These are phyloP conservation scores for Falco rusticolus DNA, from an alignment of 2,797 vertebrate genomes.

Conservation along the genomic window DNA sequence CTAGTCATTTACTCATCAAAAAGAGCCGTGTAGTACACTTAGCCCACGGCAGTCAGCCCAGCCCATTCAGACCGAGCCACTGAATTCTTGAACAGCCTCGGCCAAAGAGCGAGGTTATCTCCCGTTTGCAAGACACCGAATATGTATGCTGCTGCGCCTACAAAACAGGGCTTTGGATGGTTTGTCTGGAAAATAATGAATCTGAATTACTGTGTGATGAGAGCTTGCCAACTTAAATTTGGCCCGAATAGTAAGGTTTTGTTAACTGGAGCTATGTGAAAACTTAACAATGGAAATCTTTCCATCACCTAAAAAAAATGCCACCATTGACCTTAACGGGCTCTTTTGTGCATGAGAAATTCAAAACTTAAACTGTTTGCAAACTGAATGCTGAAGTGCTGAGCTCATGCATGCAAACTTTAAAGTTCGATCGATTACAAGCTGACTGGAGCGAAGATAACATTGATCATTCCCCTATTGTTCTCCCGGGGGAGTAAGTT, in stretches of 20 bases:
- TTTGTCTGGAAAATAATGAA: not conserved
- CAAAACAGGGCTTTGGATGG: not conserved
- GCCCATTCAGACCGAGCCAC: not conserved
- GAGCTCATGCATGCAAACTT: slow-evolving; percentile 26
- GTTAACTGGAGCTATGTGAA: not conserved
- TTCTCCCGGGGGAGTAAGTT: not conserved
- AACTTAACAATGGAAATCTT: slow-evolving; percentile 38
- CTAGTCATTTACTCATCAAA: not conserved
- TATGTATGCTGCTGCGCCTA: not conserved
- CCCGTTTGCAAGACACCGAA: not conserved
- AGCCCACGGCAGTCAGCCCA: not conserved
- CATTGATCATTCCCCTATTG: slow-evolving; percentile 13
- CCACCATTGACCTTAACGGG: not conserved
- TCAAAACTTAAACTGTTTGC: slow-evolving; percentile 45
- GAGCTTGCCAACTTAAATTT: not conserved
- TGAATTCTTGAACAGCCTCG: not conserved
- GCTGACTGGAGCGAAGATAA: slow-evolving; percentile 23
- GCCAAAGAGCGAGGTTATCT: not conserved
- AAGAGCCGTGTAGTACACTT: not conserved
- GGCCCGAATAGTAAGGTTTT: slow-evolving; percentile 10
- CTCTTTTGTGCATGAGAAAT: slow-evolving; percentile 31
- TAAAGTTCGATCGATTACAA: not conserved
- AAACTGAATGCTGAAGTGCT: slow-evolving; percentile 31
- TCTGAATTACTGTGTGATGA: not conserved
- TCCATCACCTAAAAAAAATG: slow-evolving; percentile 14